Evolutionary conservation across 1,140 invertebrate genomes (phyloP).

Genomic region (Hydropsyche tenuis): DNA sequence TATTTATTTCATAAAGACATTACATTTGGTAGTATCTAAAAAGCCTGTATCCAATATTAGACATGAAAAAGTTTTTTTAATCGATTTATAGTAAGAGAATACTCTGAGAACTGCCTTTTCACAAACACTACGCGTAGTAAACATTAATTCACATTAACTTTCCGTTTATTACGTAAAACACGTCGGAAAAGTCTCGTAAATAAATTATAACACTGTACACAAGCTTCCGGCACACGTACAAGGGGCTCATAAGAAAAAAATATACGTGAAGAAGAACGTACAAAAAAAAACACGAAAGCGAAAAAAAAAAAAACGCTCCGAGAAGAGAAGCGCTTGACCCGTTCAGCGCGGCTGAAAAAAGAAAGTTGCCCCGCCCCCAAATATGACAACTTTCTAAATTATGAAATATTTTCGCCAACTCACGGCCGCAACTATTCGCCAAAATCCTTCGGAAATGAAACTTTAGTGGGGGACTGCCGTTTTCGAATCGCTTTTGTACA

Average conservation of each 20-base stretch:
- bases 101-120: too few relatives aligned
- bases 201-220: too few relatives aligned
- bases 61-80: too few relatives aligned
- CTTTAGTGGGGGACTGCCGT: slow-evolving; percentile 18
- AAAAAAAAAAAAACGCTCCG: not conserved
- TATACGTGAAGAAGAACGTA: not conserved
- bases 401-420: slow-evolving; percentile 27
- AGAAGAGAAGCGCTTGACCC: slow-evolving; percentile 2
- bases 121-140: too few relatives aligned
- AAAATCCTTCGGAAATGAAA: slow-evolving; percentile 33
- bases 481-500: not conserved
- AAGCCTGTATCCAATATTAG: too few relatives aligned
- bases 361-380: slow-evolving; percentile 3
- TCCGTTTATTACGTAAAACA: too few relatives aligned
- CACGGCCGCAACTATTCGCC: slow-evolving; percentile 21
- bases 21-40: too few relatives aligned
- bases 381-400: slow-evolving; percentile 31
- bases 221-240: too few relatives aligned
- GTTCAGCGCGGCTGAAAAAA: not conserved
- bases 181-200: too few relatives aligned
- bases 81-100: too few relatives aligned
- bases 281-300: not conserved
- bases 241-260: not conserved
- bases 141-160: too few relatives aligned
- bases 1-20: too few relatives aligned